phyloP scores from a whole-genome alignment of 2,888 invertebrate species.

The Parnassius smintheus region DNA sequence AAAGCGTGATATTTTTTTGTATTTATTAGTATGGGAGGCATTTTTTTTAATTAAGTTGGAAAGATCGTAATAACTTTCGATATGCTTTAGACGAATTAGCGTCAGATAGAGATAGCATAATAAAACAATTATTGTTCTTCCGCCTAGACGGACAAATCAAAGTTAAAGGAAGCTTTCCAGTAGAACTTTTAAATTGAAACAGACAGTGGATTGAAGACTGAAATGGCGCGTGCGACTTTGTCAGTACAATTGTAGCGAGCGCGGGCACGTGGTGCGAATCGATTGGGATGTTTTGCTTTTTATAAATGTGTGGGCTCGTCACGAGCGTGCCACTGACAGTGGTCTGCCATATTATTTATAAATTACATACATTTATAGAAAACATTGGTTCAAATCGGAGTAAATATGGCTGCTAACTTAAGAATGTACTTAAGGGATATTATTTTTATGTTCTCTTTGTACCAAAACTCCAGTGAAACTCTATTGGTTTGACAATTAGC shows the following conservation, averaged over 20 bases:
- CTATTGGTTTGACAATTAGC: slow-evolving; percentile 32
- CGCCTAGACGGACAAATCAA: no score
- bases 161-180: no score
- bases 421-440: slow-evolving; percentile 39
- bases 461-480: slow-evolving; percentile 40
- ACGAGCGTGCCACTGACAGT: slow-evolving; percentile 3
- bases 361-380: slow-evolving; percentile 26
- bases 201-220: neutral
- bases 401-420: slow-evolving; percentile 40
- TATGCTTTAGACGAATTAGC: neutral
- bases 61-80: no score
- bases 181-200: no score
- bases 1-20: no score
- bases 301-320: slow-evolving; percentile 27
- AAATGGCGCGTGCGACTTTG: slow-evolving; percentile 3
- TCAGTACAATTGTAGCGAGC: slow-evolving; percentile 2
- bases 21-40: no score
- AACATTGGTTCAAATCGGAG: slow-evolving; percentile 19
- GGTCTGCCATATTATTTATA: slow-evolving; percentile 26
- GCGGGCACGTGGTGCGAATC: slow-evolving; percentile 4
- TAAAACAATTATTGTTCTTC: neutral
- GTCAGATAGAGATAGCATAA: neutral
- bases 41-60: no score
- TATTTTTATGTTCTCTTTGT: slow-evolving; percentile 32
- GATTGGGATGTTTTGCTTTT: slow-evolving; percentile 7